Evolutionary conservation across 2,113 vertebrate genomes (phyloP).

Genomic region (Amblyornis subalaris): DNA sequence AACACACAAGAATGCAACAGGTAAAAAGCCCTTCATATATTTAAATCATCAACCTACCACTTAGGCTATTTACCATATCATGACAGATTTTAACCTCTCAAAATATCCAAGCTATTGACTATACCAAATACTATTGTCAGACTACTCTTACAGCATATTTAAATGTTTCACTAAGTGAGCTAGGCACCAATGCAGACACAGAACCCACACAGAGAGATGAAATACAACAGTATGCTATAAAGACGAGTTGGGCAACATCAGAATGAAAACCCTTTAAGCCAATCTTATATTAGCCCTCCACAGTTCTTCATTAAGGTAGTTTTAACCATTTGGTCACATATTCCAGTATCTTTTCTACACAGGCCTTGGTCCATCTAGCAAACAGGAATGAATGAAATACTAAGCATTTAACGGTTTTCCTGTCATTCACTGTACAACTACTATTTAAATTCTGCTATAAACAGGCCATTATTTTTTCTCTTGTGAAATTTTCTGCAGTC

Average conservation of each 20-base stretch:
- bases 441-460: background rate
- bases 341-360: background rate
- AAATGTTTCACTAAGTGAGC: background rate
- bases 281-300: background rate
- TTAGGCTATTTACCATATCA: background rate
- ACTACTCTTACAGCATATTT: background rate
- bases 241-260: background rate
- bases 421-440: background rate
- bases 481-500: background rate
- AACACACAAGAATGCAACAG: background rate
- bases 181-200: background rate
- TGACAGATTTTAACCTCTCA: constrained; percentile 5
- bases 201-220: background rate
- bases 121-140: background rate
- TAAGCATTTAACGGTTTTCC: background rate
- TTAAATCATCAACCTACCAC: constrained; percentile 33
- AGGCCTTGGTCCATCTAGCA: background rate
- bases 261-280: background rate
- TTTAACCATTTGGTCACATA: background rate
- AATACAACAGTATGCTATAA: background rate
- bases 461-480: background rate
- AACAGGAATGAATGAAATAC: background rate
- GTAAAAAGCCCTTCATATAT: constrained; percentile 21
- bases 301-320: background rate
- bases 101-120: background rate